Evolutionary conservation across 2,113 vertebrate genomes (phyloP).

Genomic region (Pluvialis apricaria): DNA sequence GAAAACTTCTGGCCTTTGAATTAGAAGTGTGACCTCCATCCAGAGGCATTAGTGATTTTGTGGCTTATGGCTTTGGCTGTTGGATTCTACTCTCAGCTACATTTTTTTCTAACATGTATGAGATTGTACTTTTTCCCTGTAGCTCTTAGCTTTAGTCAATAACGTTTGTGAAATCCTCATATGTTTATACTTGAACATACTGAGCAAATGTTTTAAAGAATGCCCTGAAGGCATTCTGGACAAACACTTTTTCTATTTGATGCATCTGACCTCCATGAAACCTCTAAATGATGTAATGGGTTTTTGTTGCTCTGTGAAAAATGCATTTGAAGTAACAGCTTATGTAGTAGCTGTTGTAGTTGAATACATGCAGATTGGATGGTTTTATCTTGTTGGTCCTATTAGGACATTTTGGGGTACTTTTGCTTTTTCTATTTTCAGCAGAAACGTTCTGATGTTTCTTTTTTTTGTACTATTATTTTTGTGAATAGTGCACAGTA

Average conservation of each 20-base stretch:
- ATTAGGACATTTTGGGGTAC: neutral
- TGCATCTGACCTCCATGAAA: slow-evolving; percentile 27
- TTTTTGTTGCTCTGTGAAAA: slow-evolving; percentile 8
- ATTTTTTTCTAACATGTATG: neutral
- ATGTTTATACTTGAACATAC: neutral
- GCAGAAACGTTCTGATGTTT: neutral
- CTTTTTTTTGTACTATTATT: neutral
- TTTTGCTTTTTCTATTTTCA: neutral
- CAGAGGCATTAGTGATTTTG: neutral
- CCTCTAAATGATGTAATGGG: neutral
- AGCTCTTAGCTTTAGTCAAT: neutral
- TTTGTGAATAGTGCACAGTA: no score
- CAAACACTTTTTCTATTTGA: neutral
- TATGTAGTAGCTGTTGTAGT: neutral
- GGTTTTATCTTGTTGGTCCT: neutral
- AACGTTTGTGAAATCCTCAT: neutral
- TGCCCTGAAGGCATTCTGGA: neutral
- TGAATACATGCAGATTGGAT: neutral
- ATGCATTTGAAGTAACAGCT: neutral
- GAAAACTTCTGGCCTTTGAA: neutral
- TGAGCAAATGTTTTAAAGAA: slow-evolving; percentile 1
- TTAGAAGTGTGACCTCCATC: neutral
- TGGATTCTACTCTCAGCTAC: neutral
- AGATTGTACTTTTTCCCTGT: neutral
- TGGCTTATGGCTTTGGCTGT: neutral